Base-by-base conservation (phyloP, 1,140 invertebrate species). In the Ephestia elutella region DNA sequence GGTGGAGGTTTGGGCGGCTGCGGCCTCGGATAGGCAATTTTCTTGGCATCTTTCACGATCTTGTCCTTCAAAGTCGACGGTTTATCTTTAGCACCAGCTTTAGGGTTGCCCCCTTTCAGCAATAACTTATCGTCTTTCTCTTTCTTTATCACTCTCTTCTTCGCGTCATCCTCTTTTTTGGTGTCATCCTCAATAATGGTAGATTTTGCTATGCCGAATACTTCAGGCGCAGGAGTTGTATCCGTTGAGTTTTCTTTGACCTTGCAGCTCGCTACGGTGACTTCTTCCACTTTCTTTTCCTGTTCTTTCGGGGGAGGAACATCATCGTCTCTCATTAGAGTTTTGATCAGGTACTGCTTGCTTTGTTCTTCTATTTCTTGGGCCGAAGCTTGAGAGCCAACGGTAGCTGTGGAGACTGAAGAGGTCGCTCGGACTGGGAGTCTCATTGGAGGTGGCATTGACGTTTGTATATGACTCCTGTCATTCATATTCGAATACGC, bases 331-430 rank as follows among this genome's bases (percentile, higher is more conserved):
- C 86, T 76, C 86, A 86, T 88, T 9, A 86, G 73, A 0, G 86
- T 88, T 70, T 86, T 88, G 62, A 86, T 86, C 59, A 88, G 78
- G 69, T 88, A 86, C 76, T 80, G 80, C 64, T 88, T 86, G 73
- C 78, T 88, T 56, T 88, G 86, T 59, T 86, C 83, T 61, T 86
- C 83, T 21, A 88, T 88, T 48, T 88, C 86, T 5, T 78, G 76
- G 5, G 82, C 80, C 0, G 81, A 74, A 0, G 83, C 86, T 53
- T 88, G 83, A 0, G 82, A 86, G 48, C 78, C 83, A 7, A 86
- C 82, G 0, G 83, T 86, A 2, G 82, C 81, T 0, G 86, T 88
- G 3, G 78, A 63, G 0, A 83, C 80, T 0, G 79, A 78, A 0
- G 73, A 66, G 3, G 70, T 65, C 7, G 84, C 72, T 54, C 79